phyloP scores from a whole-genome alignment of 2,113 vertebrate genomes.

The Hippocampus comes region DNA sequence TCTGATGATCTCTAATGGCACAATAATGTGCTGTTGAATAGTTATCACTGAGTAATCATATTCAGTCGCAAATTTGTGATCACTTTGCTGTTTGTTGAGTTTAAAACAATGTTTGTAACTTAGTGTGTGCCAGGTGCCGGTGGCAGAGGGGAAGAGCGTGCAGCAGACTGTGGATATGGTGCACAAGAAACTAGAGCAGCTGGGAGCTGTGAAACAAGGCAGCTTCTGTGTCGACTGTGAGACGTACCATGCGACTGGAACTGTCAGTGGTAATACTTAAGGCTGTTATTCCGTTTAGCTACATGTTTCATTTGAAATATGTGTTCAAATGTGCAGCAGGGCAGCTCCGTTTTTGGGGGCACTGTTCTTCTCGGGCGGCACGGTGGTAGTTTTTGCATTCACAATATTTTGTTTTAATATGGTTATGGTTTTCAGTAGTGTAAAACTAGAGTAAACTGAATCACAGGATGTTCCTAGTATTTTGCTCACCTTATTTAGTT shows the following conservation, averaged over 20 bases:
- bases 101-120: neutral
- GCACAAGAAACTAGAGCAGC: conserved; percentile 86
- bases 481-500: too few species aligned
- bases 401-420: too few species aligned
- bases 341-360: neutral
- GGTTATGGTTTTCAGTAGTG: too few species aligned
- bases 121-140: conserved; percentile 91
- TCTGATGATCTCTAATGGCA: neutral
- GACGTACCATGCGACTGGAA: conserved; percentile 87
- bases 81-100: neutral
- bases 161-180: conserved; percentile 93
- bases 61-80: neutral
- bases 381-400: too few species aligned
- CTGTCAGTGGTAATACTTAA: conserved; percentile 72
- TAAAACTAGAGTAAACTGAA: too few species aligned
- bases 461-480: too few species aligned
- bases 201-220: conserved; percentile 92
- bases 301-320: neutral
- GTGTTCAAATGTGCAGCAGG: conserved; percentile 29
- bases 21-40: neutral
- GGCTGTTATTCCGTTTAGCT: neutral
- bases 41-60: neutral
- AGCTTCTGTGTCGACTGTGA: conserved; percentile 96
- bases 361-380: too few species aligned
- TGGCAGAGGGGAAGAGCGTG: conserved; percentile 91